Percentiles rank a stretch among this genome's conserved stretches.
Evolutionary conservation across 1,140 invertebrate genomes (phyloP).

Genomic region (Drosophila prosaltans): DNA sequence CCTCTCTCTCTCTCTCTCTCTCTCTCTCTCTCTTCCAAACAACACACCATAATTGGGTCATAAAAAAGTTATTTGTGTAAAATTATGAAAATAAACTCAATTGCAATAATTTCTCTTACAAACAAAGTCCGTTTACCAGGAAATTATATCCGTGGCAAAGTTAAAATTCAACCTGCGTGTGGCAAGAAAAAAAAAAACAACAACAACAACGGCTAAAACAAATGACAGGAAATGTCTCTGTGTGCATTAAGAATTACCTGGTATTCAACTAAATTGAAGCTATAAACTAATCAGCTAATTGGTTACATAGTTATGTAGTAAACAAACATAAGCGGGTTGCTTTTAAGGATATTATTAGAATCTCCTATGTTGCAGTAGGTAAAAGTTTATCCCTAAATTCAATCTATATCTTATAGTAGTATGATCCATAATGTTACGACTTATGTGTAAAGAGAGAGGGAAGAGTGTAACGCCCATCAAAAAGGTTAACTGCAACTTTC

Average conservation of each 20-base stretch:
- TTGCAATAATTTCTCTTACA: slow-evolving; percentile 69
- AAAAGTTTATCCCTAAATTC: too few species aligned
- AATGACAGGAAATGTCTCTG: slow-evolving; percentile 21
- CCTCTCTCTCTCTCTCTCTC: neutral
- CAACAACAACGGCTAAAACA: slow-evolving; percentile 5
- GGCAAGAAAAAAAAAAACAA: neutral
- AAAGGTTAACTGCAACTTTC: too few species aligned
- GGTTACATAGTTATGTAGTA: slow-evolving; percentile 8
- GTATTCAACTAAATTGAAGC: slow-evolving; percentile 7
- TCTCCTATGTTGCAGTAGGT: too few species aligned
- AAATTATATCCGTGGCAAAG: slow-evolving; percentile 39
- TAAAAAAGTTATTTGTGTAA: slow-evolving; percentile 79
- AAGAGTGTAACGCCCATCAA: too few species aligned
- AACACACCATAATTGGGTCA: slow-evolving; percentile 64
- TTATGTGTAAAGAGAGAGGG: too few species aligned
- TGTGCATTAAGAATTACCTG: slow-evolving; percentile 13
- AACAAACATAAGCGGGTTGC: neutral
- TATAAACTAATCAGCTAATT: slow-evolving; percentile 17
- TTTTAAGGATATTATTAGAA: too few species aligned
- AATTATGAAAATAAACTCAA: slow-evolving; percentile 79
- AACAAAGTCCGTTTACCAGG: slow-evolving; percentile 56
- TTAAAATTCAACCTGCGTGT: slow-evolving; percentile 24
- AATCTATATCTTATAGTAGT: too few species aligned
- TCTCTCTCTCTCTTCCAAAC: neutral
- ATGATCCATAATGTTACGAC: too few species aligned